These are phyloP conservation scores for Caranx melampygus DNA, from an alignment of 2,113 vertebrate genomes.

Conservation along the genomic window DNA sequence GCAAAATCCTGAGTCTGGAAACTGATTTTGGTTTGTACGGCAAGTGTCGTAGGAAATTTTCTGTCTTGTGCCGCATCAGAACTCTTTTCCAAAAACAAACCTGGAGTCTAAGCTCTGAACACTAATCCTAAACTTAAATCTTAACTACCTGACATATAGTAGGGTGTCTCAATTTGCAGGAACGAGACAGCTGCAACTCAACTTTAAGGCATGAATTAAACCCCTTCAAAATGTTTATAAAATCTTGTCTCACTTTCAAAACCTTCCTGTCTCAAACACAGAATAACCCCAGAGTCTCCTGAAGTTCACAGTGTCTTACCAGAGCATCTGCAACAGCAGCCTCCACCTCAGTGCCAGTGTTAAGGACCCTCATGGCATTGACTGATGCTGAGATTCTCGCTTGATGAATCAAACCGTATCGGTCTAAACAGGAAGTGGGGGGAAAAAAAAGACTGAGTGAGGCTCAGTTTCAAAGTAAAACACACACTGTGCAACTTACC, in stretches of 20 bases:
- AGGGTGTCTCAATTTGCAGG: background rate
- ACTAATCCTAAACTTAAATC: background rate
- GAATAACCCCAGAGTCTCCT: background rate
- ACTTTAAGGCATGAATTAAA: background rate
- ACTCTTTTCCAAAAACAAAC: no score
- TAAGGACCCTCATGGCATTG: constrained; percentile 95
- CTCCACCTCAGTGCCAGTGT: constrained; percentile 97
- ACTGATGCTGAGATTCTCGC: constrained; percentile 94
- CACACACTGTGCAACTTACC: constrained; percentile 43
- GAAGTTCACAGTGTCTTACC: constrained; percentile 84
- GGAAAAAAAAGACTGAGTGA: background rate
- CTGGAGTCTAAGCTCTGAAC: no score
- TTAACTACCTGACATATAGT: background rate
- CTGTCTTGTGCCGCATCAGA: no score
- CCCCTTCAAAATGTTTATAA: background rate
- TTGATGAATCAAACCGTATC: constrained; percentile 94
- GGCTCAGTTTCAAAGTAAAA: background rate
- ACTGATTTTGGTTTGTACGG: background rate
- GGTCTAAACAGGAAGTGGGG: constrained; percentile 85
- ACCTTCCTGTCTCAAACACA: no score
- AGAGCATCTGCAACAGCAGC: constrained; percentile 97
- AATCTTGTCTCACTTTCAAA: no score
- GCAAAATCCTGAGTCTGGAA: background rate
- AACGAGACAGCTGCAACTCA: background rate
- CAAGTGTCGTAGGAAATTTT: no score